phyloP scores from a whole-genome alignment of 2,888 invertebrate species.

The Trimorus sp. region DNA sequence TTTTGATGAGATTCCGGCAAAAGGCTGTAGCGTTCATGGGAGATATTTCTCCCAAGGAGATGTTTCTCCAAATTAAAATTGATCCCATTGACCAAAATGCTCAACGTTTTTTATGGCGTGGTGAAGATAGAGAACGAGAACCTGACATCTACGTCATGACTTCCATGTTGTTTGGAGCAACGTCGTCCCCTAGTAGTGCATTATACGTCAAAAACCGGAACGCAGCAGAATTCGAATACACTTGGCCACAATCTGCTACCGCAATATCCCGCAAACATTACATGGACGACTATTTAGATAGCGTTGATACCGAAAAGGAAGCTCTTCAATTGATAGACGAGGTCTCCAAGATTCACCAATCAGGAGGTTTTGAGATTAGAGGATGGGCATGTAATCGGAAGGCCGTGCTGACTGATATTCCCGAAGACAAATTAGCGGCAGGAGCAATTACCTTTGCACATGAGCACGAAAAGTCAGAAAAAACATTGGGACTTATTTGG shows the following conservation, averaged over 20 bases:
- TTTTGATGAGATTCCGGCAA: conserved; percentile 76
- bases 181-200: conserved; percentile 40
- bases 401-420: too few species aligned
- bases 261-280: conserved; percentile 70
- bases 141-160: conserved; percentile 67
- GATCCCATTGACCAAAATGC: conserved; percentile 64
- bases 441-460: too few species aligned
- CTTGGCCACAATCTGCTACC: conserved; percentile 64
- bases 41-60: conserved; percentile 73
- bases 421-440: too few species aligned
- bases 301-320: conserved; percentile 12
- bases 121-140: conserved; percentile 9
- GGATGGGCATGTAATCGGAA: too few species aligned
- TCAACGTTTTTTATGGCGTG: conserved; percentile 66
- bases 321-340: too few species aligned
- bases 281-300: conserved; percentile 72
- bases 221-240: conserved; percentile 55
- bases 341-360: too few species aligned
- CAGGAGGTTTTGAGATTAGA: too few species aligned
- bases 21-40: conserved; percentile 72
- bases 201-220: conserved; percentile 70
- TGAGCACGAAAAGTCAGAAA: too few species aligned
- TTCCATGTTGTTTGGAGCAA: background rate
- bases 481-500: too few species aligned
- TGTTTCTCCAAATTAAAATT: conserved; percentile 72